A percentile compares a stretch with the other conserved stretches of the same genome.
These are phyloP conservation scores for Drosophila parvula DNA, from an alignment of 1,140 invertebrate genomes.

Conservation along the genomic window DNA sequence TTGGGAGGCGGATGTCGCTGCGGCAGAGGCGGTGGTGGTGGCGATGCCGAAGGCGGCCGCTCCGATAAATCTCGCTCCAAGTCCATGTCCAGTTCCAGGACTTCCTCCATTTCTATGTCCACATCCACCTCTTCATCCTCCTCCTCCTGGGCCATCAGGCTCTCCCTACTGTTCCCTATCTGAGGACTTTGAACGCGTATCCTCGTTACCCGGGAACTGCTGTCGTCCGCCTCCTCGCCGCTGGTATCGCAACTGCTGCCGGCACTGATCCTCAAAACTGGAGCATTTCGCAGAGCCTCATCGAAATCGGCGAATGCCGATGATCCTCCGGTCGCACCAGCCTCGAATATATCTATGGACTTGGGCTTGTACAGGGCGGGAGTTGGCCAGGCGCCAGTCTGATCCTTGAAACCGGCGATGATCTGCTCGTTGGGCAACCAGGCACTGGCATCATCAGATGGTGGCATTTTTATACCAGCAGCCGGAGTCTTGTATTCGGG, in stretches of 20 bases:
- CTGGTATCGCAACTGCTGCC: constrained; percentile 41
- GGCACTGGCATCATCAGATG: background rate
- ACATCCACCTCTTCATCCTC: constrained; percentile 28
- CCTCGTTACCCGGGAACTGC: constrained; percentile 63
- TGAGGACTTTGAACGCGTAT: constrained; percentile 57
- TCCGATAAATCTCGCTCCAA: constrained; percentile 25
- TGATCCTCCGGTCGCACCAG: constrained; percentile 21
- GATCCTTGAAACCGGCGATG: constrained; percentile 57
- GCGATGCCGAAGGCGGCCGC: constrained; percentile 59
- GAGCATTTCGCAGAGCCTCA: constrained; percentile 73
- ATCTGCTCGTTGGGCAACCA: constrained; percentile 76
- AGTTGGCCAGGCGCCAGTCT: constrained; percentile 36
- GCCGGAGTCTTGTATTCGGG: constrained; percentile 21
- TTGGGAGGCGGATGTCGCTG: constrained; percentile 50
- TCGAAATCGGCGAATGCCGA: constrained; percentile 80
- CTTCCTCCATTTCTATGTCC: background rate
- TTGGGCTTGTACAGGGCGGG: constrained; percentile 70
- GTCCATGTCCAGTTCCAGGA: constrained; percentile 1
- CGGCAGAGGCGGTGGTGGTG: constrained; percentile 67
- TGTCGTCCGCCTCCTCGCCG: constrained; percentile 60
- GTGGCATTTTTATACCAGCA: background rate
- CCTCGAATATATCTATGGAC: constrained; percentile 82
- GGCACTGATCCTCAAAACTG: constrained; percentile 63
- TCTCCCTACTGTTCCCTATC: constrained; percentile 71
- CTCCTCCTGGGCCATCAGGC: constrained; percentile 62